Conservation (phyloP, 2,113 vertebrate genomes). For the Promerops cafer region DNA sequence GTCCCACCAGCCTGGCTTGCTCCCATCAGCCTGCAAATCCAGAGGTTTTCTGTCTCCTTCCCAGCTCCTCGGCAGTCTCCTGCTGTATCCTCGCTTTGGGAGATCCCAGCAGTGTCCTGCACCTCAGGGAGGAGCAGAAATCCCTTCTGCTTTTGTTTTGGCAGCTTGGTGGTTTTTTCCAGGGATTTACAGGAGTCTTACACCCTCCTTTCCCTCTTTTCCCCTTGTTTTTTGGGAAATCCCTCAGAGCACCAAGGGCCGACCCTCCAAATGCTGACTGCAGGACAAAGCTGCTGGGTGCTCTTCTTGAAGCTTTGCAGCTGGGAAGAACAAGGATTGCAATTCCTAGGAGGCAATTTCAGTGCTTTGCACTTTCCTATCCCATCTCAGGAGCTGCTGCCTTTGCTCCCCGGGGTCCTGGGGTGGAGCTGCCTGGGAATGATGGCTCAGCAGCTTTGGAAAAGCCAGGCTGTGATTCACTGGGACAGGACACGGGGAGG, state of each 20-base stretch:
- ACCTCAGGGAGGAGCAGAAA: background rate
- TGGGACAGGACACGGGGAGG: background rate
- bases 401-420: background rate
- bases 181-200: rapidly evolving
- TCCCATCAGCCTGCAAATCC: rapidly evolving
- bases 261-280: rapidly evolving
- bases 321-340: background rate
- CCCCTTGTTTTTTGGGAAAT: background rate
- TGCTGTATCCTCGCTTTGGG: rapidly evolving
- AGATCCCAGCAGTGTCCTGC: background rate
- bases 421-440: background rate
- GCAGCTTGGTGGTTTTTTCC: background rate
- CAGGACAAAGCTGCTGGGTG: background rate
- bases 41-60: background rate
- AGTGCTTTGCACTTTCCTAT: background rate
- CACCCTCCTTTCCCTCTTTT: background rate
- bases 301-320: background rate
- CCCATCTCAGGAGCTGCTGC: rapidly evolving
- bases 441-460: conserved; percentile 23
- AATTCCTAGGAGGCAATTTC: rapidly evolving
- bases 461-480: background rate
- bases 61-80: background rate
- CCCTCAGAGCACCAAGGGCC: rapidly evolving
- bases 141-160: background rate
- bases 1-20: background rate